Percentiles rank a stretch among this genome's conserved stretches.
Evolutionary conservation across 2,797 vertebrate genomes (phyloP).

Genomic region (Chloroceryle inda): DNA sequence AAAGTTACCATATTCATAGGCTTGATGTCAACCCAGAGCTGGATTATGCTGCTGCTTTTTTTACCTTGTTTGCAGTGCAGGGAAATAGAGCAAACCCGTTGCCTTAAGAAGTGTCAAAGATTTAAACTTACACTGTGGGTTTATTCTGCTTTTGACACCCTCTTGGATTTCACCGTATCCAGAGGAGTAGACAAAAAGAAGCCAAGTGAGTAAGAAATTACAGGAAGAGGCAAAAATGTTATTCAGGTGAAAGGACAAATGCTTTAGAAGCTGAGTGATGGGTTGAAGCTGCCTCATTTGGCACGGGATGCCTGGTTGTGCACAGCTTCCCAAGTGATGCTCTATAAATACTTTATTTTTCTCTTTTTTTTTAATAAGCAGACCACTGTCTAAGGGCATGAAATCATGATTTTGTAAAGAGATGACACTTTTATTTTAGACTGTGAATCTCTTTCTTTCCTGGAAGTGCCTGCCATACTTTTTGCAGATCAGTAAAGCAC

Average conservation of each 20-base stretch:
- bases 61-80: not conserved
- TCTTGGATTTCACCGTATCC: not conserved
- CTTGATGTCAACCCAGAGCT: rapidly evolving
- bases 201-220: not conserved
- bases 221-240: not conserved
- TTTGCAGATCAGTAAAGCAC: not conserved
- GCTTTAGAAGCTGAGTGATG: not conserved
- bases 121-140: rapidly evolving
- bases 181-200: not conserved
- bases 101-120: not conserved
- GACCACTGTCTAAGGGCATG: not conserved
- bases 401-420: not conserved
- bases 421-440: not conserved
- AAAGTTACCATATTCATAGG: rapidly evolving
- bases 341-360: not conserved
- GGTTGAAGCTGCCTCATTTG: not conserved
- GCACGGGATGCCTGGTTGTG: not conserved
- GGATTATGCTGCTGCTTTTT: not conserved
- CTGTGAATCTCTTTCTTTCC: not conserved
- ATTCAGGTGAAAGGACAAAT: not conserved
- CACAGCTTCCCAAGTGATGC: not conserved
- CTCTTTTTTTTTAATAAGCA: not conserved
- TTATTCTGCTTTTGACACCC: not conserved
- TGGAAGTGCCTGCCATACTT: not conserved
- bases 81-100: not conserved